A percentile compares a stretch with the other conserved stretches of the same genome.
Conservation (phyloP, 2,888 invertebrate genomes). For the Caenorhabditis imperialis region DNA sequence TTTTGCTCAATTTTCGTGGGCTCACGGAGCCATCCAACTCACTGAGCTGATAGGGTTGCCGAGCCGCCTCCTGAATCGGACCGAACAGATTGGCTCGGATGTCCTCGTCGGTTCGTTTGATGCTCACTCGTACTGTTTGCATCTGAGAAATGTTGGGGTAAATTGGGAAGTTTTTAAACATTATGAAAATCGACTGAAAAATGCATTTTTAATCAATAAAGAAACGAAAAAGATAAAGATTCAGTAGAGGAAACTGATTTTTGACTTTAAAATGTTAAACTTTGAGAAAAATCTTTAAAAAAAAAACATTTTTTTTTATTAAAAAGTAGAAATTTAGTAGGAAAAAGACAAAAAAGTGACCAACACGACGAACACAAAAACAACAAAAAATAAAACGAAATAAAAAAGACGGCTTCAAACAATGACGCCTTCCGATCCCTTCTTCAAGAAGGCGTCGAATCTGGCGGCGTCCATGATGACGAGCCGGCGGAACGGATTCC, state of each 20-base stretch:
- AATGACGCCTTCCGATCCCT: slow-evolving; percentile 14
- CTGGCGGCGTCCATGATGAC: slow-evolving; percentile 57
- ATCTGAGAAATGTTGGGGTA: too few species aligned
- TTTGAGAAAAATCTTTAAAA: neutral
- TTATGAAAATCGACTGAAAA: neutral
- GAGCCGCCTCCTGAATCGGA: slow-evolving; percentile 37
- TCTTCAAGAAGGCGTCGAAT: slow-evolving; percentile 46
- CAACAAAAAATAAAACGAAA: slow-evolving; percentile 12
- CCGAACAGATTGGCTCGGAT: slow-evolving; percentile 27
- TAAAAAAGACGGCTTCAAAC: too few species aligned
- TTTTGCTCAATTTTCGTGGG: neutral
- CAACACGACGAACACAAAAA: slow-evolving; percentile 9
- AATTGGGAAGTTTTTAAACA: neutral
- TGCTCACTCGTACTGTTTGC: slow-evolving; percentile 19
- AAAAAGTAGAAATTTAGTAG: neutral
- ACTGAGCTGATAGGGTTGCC: slow-evolving; percentile 11
- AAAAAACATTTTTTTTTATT: neutral
- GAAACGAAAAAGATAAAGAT: neutral
- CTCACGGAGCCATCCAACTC: neutral
- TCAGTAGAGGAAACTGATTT: too few species aligned
- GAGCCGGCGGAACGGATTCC: slow-evolving; percentile 69
- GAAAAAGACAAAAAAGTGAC: neutral
- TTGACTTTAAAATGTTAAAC: too few species aligned
- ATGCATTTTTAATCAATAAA: neutral
- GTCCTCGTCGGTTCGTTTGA: slow-evolving; percentile 31